Percentiles rank a stretch among this genome's conserved stretches.
Conservation (phyloP, 2,113 vertebrate genomes). For the Callorhinus ursinus region DNA sequence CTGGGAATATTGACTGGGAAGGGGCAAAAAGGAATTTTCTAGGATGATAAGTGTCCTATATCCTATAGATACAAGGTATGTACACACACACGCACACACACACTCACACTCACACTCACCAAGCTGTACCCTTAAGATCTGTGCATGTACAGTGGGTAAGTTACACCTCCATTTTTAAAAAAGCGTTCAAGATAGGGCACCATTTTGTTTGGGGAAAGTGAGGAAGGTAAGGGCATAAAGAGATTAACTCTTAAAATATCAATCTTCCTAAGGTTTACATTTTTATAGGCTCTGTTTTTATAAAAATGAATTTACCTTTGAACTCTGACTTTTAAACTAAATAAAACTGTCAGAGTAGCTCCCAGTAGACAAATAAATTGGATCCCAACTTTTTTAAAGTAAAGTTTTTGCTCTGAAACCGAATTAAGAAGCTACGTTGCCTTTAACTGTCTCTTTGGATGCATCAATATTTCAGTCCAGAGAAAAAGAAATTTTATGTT, state of each 20-base stretch:
- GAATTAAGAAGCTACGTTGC: constrained; percentile 1
- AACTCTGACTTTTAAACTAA: constrained; percentile 40
- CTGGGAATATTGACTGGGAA: background rate
- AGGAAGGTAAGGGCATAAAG: background rate
- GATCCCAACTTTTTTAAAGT: background rate
- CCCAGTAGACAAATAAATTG: background rate
- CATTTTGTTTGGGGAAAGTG: background rate
- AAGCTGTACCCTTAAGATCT: background rate
- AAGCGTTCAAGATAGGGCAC: background rate
- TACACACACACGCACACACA: background rate
- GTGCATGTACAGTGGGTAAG: background rate
- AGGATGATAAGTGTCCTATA: background rate
- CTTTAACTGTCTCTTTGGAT: constrained; percentile 37
- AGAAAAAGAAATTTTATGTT: background rate
- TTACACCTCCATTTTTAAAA: background rate
- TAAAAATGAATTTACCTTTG: background rate
- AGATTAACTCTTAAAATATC: background rate
- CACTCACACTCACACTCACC: background rate
- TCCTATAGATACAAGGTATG: background rate
- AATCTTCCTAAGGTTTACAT: background rate
- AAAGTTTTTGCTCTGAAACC: constrained; percentile 10
- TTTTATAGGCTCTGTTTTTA: background rate
- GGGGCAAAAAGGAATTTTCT: background rate
- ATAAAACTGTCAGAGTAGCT: background rate
- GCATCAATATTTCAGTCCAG: background rate